Conservation (phyloP, 2,797 vertebrate genomes). For the Tauraco hartlaubi region DNA sequence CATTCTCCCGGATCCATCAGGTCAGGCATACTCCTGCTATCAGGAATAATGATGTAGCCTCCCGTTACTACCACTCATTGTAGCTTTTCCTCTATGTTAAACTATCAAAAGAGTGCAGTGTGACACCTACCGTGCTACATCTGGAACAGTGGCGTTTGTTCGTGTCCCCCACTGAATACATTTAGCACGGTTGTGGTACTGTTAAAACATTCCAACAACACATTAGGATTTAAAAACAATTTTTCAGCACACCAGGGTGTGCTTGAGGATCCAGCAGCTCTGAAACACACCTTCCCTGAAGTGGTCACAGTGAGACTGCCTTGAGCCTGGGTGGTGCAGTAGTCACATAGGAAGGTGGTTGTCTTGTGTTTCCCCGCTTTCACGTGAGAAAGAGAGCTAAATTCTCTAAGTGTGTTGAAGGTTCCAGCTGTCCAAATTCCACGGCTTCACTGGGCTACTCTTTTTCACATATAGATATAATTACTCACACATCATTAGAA, state of each 20-base stretch:
- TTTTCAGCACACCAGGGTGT: slow-evolving; percentile 83
- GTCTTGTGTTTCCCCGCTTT: slow-evolving; percentile 74
- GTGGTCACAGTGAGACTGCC: slow-evolving; percentile 83
- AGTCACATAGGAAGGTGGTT: slow-evolving; percentile 85
- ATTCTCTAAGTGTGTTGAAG: not conserved
- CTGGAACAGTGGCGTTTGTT: not conserved
- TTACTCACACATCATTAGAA: not conserved
- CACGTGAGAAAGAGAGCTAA: not conserved
- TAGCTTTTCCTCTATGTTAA: not conserved
- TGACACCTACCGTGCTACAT: not conserved
- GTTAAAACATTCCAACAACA: fast-evolving
- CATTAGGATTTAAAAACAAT: not conserved
- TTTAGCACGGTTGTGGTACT: not conserved
- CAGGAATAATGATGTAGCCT: slow-evolving; percentile 76
- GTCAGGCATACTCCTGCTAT: slow-evolving; percentile 88
- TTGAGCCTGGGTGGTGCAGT: slow-evolving; percentile 86
- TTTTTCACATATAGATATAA: not conserved
- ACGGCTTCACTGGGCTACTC: not conserved
- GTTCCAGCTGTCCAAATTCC: not conserved
- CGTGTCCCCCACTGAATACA: not conserved
- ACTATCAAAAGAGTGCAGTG: not conserved
- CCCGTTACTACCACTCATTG: not conserved
- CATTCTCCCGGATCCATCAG: slow-evolving; percentile 86
- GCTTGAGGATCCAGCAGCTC: slow-evolving; percentile 84
- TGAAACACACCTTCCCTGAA: slow-evolving; percentile 88